Base-by-base conservation (phyloP, 2,888 invertebrate species). In the Dasypogon diadema region DNA sequence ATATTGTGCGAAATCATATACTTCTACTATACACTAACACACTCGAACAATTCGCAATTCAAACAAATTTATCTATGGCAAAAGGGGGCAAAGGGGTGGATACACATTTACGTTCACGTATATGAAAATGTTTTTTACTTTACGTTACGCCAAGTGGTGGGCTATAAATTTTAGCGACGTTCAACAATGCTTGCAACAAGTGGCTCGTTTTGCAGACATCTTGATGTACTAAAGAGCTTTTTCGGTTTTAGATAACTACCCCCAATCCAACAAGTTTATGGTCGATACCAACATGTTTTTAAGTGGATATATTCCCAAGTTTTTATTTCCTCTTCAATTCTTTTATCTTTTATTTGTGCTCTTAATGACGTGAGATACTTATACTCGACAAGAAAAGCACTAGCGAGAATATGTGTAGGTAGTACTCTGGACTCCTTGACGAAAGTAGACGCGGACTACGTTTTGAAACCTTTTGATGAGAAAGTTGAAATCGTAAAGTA, bases 171-270 rank as follows among this genome's bases (percentile, higher is more conserved):
- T 82, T 78, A 82, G 82, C 82, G 82, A 83, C 83, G 82, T 84
- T 84, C 83, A 83, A 84, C 84, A 84, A 84, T 83, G 84, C 82
- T 80, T 80, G 85, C 85, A 85, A 85, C 85, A 85, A 85, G 85
- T 85, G 83, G 81, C 80, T 82, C 63, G 63, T 73, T 76, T 65
- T 65, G 74, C 76, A 75, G 74, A 79, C 75, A 78, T 77, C 77
- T 77, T 77, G 79, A 78, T 78, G 76, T 77, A 77, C 76, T 77
- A 77, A 76, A 77, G 77, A 76, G 77, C 76, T 76, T 76, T 78
- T 77, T 77, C 63, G 75, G 75, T 77, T 77, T 77, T 77, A 75
- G 74, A 74, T 74, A 74, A 74, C 51, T 60, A 74, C 73, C 63
- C 54, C 51, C 51, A 54, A 74, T 68, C 65, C 65, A 46, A 46